Base-by-base conservation (phyloP, 2,797 vertebrate genomes). In the Buphagus erythrorhynchus region DNA sequence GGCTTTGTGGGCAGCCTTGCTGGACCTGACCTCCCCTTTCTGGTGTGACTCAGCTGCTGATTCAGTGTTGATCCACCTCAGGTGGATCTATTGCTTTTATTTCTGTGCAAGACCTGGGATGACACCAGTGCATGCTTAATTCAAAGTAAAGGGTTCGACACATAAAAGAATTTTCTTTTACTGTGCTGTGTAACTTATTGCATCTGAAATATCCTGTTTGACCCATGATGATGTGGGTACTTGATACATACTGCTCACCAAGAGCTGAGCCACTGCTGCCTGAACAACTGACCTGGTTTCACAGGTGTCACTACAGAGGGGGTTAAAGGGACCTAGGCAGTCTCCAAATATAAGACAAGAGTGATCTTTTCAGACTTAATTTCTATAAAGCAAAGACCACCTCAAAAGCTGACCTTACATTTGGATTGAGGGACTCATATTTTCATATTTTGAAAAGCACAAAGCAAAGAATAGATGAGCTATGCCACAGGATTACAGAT, bases 231-330 rank as follows among this genome's bases (percentile, higher is more conserved):
- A 12, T 66, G 63, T 49, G 77, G 18, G 8, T n/a, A 2, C 24
- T 38, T 19, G 35, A 2, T 12, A 3, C 3, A 0, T 0, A 6
- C 57, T 51, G 61, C 48, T 83, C 31, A 9, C 26, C 16, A 4
- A 11, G 72, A 59, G 11, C 5, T 59, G 42, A 79, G 55, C 35
- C 29, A 2, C 35, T 26, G 71, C 22, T 76, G 40, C 68, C 36
- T 14, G 1, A 54, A 24, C 18, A 54, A 6, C 68, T 78, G 71
- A 7, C 28, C 22, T 78, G 36, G 25, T 7, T 28, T 21, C 59
- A 31, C 49, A 51, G 33, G 10, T 29, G 45, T 19, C 52, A 16
- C 19, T 13, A 4, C 43, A 55, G 26, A 73, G 35, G 9, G 29
- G 29, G 13, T 24, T 33, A 35, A 33, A 66, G 51, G 40, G 10